phyloP scores from a whole-genome alignment of 2,888 invertebrate species.

The Xanthia icteritia region DNA sequence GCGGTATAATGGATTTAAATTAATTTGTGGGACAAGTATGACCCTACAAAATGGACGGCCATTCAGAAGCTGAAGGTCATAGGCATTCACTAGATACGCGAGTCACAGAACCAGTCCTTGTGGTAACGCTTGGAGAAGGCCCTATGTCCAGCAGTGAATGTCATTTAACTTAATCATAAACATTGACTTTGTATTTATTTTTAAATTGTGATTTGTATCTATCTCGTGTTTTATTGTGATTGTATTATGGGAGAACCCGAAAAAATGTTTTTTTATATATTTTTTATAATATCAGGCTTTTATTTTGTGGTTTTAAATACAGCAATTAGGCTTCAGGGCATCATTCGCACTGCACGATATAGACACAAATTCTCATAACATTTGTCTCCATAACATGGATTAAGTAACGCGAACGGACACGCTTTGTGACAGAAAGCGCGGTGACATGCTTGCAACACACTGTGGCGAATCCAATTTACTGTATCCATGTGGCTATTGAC shows the following conservation, averaged over 20 bases:
- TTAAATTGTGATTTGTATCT: no score
- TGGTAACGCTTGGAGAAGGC: background rate
- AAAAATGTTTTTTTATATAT: no score
- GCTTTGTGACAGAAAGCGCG: background rate
- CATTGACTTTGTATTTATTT: no score
- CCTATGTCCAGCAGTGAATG: background rate
- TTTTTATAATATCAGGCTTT: no score
- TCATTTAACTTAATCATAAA: background rate
- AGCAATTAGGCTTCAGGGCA: no score
- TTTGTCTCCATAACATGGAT: background rate
- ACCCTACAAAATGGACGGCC: background rate
- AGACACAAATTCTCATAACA: background rate
- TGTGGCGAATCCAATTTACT: background rate
- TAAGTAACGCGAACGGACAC: background rate
- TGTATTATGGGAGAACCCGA: no score
- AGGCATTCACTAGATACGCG: accelerated
- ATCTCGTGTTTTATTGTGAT: no score
- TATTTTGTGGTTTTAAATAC: background rate
- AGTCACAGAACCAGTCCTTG: background rate
- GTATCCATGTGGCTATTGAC: background rate
- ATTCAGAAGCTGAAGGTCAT: background rate
- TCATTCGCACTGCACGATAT: no score
- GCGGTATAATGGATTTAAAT: background rate
- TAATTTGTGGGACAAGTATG: background rate
- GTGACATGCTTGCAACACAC: background rate